Evolutionary conservation across 1,140 invertebrate genomes (phyloP).

Genomic region (Diachasmimorpha longicaudata): DNA sequence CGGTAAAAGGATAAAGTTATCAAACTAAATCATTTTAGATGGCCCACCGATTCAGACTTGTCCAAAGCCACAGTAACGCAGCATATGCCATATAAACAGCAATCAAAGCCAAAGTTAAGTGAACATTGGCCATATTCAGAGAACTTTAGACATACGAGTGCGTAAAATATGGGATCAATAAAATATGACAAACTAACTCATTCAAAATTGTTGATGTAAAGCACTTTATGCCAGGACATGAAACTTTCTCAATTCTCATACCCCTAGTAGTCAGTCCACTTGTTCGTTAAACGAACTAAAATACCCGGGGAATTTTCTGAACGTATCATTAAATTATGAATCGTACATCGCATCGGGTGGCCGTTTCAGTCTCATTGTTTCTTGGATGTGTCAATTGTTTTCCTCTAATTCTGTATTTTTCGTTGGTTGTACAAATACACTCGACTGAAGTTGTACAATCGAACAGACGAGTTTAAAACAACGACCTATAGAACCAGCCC

Average conservation of each 20-base stretch:
- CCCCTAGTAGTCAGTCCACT: no score
- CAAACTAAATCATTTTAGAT: background rate
- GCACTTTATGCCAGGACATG: no score
- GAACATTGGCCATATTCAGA: background rate
- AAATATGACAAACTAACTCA: no score
- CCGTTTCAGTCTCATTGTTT: no score
- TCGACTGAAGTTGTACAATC: background rate
- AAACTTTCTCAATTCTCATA: no score
- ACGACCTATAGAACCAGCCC: background rate
- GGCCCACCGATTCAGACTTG: background rate
- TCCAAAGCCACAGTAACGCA: background rate
- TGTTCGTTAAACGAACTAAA: no score
- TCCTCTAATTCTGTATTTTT: background rate
- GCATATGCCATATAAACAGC: background rate
- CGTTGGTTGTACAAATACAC: background rate
- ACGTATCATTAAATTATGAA: no score
- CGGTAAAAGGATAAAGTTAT: background rate
- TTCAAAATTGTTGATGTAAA: no score
- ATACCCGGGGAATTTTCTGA: no score
- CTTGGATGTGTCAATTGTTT: background rate
- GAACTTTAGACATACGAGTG: no score
- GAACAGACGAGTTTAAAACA: background rate
- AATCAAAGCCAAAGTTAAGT: background rate
- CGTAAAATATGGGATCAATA: no score
- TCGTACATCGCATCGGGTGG: no score